Conservation (phyloP, 2,113 vertebrate species). For the Melanostigma gelatinosum region DNA sequence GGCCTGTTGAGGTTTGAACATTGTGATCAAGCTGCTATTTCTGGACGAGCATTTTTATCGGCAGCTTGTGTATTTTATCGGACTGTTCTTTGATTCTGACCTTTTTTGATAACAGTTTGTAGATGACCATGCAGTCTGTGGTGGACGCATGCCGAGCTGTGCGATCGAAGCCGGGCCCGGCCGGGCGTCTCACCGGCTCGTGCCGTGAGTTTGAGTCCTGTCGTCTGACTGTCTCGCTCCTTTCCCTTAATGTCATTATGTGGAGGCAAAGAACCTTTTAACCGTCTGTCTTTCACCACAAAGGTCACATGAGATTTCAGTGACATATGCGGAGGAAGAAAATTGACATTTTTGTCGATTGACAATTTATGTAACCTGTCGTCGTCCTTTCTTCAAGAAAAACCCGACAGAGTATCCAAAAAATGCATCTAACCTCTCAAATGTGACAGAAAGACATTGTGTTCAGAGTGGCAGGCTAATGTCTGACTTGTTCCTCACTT, state of each 20-base stretch:
- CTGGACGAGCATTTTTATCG: slow-evolving; percentile 49
- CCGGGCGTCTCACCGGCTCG: background rate
- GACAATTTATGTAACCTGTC: background rate
- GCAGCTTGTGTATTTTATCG: slow-evolving; percentile 46
- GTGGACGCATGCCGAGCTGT: slow-evolving; percentile 18
- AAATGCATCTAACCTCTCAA: background rate
- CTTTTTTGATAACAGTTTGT: slow-evolving; percentile 49
- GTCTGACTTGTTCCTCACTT: background rate
- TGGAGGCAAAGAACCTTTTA: background rate
- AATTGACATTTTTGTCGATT: background rate
- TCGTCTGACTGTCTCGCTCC: slow-evolving; percentile 22
- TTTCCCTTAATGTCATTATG: slow-evolving; percentile 8
- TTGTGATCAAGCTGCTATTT: slow-evolving; percentile 66
- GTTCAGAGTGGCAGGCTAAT: background rate
- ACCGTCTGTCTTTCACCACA: background rate
- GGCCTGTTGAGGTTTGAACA: slow-evolving; percentile 56
- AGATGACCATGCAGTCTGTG: slow-evolving; percentile 40
- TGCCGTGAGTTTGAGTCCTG: slow-evolving; percentile 22
- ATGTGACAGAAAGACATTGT: background rate
- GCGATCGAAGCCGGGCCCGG: background rate
- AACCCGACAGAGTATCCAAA: too few relatives aligned
- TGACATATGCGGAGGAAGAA: background rate
- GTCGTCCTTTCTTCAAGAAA: background rate
- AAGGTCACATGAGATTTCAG: slow-evolving; percentile 16
- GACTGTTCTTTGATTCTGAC: slow-evolving; percentile 65